Conservation (phyloP, 2,113 vertebrate species). For the Clarias batrachus region DNA sequence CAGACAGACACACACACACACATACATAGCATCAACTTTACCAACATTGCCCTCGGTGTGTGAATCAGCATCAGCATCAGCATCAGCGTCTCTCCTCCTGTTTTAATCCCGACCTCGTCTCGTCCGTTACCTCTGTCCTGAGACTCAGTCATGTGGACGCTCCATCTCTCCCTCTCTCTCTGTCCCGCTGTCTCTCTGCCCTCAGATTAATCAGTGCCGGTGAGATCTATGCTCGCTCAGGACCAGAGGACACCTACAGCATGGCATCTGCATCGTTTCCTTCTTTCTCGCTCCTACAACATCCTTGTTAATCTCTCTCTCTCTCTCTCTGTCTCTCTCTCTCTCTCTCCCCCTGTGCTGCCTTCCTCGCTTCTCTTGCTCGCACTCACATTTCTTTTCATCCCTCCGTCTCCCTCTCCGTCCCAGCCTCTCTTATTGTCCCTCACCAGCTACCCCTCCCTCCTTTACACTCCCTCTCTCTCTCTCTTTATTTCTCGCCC, state of each 20-base stretch:
- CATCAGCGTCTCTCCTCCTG: neutral
- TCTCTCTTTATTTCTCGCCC: neutral
- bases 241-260: neutral
- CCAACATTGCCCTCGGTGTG: neutral
- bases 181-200: neutral
- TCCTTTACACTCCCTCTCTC: neutral
- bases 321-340: neutral
- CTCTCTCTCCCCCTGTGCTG: neutral
- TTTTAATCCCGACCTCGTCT: neutral
- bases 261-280: neutral
- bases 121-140: constrained; percentile 11
- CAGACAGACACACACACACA: constrained; percentile 3
- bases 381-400: neutral
- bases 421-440: neutral
- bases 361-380: neutral
- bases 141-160: neutral
- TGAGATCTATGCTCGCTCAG: neutral
- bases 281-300: neutral
- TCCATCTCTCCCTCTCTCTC: neutral
- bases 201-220: neutral
- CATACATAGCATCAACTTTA: constrained; percentile 7
- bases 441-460: neutral
- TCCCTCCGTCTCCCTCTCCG: neutral
- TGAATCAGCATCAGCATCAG: constrained; percentile 1
- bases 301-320: neutral